A percentile compares a stretch with the other conserved stretches of the same genome.
phyloP scores from a whole-genome alignment of 2,888 invertebrate genomes.

The Margaritifera margaritifera region DNA sequence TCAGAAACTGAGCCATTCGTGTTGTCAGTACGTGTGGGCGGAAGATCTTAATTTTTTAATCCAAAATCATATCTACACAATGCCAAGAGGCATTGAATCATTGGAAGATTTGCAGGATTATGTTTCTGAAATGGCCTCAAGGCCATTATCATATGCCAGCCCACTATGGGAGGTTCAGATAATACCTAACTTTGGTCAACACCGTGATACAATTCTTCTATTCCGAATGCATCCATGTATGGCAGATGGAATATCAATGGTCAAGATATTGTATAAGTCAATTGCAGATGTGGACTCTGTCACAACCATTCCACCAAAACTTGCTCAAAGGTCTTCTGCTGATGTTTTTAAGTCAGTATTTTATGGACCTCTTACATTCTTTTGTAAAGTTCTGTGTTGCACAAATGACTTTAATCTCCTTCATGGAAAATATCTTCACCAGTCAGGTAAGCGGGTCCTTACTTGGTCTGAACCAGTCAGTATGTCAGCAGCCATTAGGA shows the following conservation, averaged over 20 bases:
- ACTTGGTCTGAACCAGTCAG: slow-evolving; percentile 76
- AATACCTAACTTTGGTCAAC: slow-evolving; percentile 72
- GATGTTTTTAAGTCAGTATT: slow-evolving; percentile 72
- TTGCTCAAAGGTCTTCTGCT: slow-evolving; percentile 32
- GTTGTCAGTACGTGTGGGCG: slow-evolving; percentile 75
- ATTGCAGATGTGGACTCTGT: slow-evolving; percentile 67
- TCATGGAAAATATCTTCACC: slow-evolving; percentile 62
- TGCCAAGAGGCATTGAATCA: slow-evolving; percentile 67
- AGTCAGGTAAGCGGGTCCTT: slow-evolving; percentile 68
- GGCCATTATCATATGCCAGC: slow-evolving; percentile 71
- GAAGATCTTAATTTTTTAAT: slow-evolving; percentile 75
- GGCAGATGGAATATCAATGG: slow-evolving; percentile 76
- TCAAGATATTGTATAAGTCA: slow-evolving; percentile 71
- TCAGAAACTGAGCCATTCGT: slow-evolving; percentile 72
- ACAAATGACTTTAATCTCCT: slow-evolving; percentile 74
- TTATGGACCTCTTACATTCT: slow-evolving; percentile 75
- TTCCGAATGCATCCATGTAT: slow-evolving; percentile 76
- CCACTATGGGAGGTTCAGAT: slow-evolving; percentile 77
- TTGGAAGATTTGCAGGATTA: slow-evolving; percentile 73
- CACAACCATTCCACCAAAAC: slow-evolving; percentile 36
- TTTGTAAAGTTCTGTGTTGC: slow-evolving; percentile 74
- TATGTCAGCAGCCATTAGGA: slow-evolving; percentile 71
- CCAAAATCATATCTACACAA: slow-evolving; percentile 75
- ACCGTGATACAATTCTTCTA: slow-evolving; percentile 73
- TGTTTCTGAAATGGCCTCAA: slow-evolving; percentile 73